Evolutionary conservation across 2,888 invertebrate genomes (phyloP), one percentile per base, ranked within the genome.

Genomic region (Netelia melanura): DNA sequence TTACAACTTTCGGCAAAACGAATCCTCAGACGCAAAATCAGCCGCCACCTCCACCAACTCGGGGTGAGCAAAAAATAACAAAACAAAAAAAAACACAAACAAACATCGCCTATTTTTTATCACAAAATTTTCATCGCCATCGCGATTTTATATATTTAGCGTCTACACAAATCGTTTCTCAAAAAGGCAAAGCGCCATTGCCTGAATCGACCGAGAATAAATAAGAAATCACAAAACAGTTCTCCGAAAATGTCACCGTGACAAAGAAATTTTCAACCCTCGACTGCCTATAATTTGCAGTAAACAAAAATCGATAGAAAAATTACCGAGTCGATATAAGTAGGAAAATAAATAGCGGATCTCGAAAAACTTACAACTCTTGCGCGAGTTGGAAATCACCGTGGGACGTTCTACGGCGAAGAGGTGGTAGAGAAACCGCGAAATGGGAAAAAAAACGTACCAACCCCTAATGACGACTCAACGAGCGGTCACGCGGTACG

Each of bases 1-100:
- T 96, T 82, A 96, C 96, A 0, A 96, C 96, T 21, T 96, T 96
- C 88, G 96, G 96, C 61, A 96, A 96, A 93, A 95, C 95, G 83
- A 95, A 95, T 90, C 95, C 96, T 14, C 95, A 95, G 88, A 94
- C 95, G 48, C 91, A 91, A 84, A 92, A 93, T 79, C 90, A 91
- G 79, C 90, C 92, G 61, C 95, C 96, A 10, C 95, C 95, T 84
- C 94, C 94, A 58, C 94, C 95, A 5, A 94, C 94, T 43, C 95
- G 95, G 48, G 95, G 96, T 96, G 94, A 85, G 81, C 48, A 25
- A 65, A 77, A 10, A 65, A 72, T 52, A 10, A 62, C 5, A 38
- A 1, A 38, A 38, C 0, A 11, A 71, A 11, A 48, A 48, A 14
- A 48, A 30, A 25, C 30, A 3, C 21, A 21, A 21, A 21, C 21